These are phyloP conservation scores for Oegoconia quadripuncta DNA, from an alignment of 2,888 invertebrate genomes.

Conservation along the genomic window DNA sequence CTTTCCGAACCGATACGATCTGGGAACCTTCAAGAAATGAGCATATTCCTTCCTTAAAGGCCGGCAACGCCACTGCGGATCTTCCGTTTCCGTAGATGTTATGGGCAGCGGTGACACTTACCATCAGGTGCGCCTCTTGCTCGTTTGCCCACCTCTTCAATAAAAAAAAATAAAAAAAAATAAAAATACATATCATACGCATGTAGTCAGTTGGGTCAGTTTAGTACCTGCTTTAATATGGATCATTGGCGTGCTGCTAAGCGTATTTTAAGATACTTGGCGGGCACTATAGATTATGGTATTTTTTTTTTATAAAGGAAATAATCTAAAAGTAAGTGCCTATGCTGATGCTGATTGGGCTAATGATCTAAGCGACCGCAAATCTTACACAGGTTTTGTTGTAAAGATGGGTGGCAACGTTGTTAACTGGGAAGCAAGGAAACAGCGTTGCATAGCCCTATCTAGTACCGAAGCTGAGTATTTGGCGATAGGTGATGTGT, in stretches of 20 bases:
- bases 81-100: too few relatives aligned
- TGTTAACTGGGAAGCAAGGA: constrained; percentile 20
- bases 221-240: constrained; percentile 12
- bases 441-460: constrained; percentile 19
- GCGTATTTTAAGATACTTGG: constrained; percentile 17
- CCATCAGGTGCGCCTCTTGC: too few relatives aligned
- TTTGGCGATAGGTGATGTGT: constrained; percentile 16
- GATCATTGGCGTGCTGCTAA: constrained; percentile 17
- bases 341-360: constrained; percentile 19
- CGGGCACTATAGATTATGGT: constrained; percentile 13
- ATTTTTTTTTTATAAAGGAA: constrained; percentile 11
- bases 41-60: too few relatives aligned
- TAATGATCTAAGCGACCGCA: constrained; percentile 15
- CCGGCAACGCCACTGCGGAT: too few relatives aligned
- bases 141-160: too few relatives aligned
- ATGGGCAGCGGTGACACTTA: too few relatives aligned
- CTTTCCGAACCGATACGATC: too few relatives aligned
- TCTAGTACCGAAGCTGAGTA: too few relatives aligned
- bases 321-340: constrained; percentile 1
- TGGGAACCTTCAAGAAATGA: too few relatives aligned
- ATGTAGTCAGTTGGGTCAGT: constrained; percentile 18
- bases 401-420: constrained; percentile 11
- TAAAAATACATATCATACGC: constrained; percentile 2
- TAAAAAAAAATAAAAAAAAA: too few relatives aligned
- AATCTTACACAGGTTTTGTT: constrained; percentile 22